Percentiles rank a stretch among this genome's conserved stretches.
phyloP scores from a whole-genome alignment of 2,888 invertebrate genomes.

The Pristionchus fissidentatus region DNA sequence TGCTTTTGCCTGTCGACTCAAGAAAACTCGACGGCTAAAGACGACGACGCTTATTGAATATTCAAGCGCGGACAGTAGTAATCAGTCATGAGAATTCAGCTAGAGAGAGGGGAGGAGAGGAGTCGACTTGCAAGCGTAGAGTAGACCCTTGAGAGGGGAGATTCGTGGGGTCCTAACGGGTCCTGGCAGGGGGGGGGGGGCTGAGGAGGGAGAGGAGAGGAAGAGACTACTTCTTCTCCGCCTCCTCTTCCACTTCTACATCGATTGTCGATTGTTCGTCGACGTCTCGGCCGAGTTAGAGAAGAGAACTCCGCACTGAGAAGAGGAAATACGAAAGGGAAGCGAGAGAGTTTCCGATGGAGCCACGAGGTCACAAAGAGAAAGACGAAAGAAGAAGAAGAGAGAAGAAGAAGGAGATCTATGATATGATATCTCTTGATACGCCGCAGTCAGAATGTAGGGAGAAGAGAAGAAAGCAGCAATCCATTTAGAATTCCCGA shows the following conservation, averaged over 20 bases:
- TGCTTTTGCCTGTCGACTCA: too few relatives aligned
- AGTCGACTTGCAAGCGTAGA: too few relatives aligned
- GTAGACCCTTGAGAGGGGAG: conserved; percentile 10
- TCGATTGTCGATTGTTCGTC: conserved; percentile 47
- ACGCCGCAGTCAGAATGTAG: not conserved
- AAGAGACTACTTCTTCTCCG: conserved; percentile 30
- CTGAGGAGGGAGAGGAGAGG: not conserved
- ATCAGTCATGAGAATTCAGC: conserved; percentile 35
- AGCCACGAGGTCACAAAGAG: not conserved
- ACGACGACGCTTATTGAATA: conserved; percentile 24
- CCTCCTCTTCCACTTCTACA: conserved; percentile 32
- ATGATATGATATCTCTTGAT: not conserved
- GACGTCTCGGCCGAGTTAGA: conserved; percentile 20
- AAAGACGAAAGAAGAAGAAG: not conserved
- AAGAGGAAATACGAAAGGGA: conserved; percentile 1
- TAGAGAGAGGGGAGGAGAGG: not conserved
- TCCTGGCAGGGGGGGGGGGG: not conserved
- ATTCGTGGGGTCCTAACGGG: conserved; percentile 41
- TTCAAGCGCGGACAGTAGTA: conserved; percentile 34
- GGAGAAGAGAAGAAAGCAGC: not conserved
- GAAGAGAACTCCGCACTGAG: not conserved
- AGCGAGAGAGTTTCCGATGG: not conserved
- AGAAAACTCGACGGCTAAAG: conserved; percentile 38
- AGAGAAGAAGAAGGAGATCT: not conserved
- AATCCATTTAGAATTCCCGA: conserved; percentile 37